A percentile compares a stretch with the other conserved stretches of the same genome.
Conservation (phyloP, 2,888 invertebrate species). For the Caenorhabditis sinica region DNA sequence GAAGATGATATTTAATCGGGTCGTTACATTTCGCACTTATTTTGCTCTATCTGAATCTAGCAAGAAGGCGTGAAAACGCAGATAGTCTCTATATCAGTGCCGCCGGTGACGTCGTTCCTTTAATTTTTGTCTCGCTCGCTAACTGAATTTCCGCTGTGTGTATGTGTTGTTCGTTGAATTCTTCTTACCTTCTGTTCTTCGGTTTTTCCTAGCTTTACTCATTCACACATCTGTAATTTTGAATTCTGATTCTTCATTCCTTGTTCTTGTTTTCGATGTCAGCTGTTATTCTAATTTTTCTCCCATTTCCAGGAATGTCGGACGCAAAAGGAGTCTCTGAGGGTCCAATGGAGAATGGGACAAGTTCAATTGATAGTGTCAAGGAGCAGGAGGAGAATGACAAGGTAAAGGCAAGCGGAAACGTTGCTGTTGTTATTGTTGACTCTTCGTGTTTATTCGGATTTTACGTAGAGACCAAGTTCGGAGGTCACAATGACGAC, state of each 20-base stretch:
- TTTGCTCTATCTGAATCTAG: neutral
- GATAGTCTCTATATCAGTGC: neutral
- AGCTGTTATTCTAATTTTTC: neutral
- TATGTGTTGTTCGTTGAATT: neutral
- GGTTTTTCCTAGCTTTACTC: neutral
- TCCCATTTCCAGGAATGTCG: slow-evolving; percentile 36
- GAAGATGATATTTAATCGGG: slow-evolving; percentile 33
- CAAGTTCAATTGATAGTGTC: slow-evolving; percentile 23
- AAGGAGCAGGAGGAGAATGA: slow-evolving; percentile 47
- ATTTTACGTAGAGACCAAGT: slow-evolving; percentile 32
- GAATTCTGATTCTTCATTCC: slow-evolving; percentile 7
- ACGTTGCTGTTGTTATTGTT: slow-evolving; percentile 47
- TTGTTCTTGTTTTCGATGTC: neutral
- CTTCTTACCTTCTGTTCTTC: neutral
- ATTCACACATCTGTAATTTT: neutral
- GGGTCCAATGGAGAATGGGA: slow-evolving; percentile 38
- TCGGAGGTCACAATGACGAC: neutral
- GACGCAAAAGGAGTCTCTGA: slow-evolving; percentile 41
- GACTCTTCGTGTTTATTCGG: slow-evolving; percentile 34
- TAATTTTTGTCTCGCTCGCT: neutral
- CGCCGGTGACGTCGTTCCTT: slow-evolving; percentile 9
- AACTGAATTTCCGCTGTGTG: neutral
- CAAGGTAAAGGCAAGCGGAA: slow-evolving; percentile 26
- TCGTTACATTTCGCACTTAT: slow-evolving; percentile 17
- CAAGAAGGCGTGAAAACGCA: neutral